Conservation (phyloP, 2,113 vertebrate genomes). For the Chamaea fasciata region DNA sequence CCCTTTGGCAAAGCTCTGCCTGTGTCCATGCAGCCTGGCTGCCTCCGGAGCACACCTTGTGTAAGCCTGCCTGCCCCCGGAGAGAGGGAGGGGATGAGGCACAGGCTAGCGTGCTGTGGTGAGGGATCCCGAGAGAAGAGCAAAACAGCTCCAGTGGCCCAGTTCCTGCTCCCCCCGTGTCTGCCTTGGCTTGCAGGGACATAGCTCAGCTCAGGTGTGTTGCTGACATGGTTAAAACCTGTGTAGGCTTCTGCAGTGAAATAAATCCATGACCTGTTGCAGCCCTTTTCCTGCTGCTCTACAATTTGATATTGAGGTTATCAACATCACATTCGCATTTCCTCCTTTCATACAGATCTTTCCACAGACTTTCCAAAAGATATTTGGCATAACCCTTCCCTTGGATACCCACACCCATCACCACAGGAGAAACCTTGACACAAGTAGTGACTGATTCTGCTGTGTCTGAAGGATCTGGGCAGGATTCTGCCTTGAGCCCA, state of each 20-base stretch:
- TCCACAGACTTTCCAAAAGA: neutral
- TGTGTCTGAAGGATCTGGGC: neutral
- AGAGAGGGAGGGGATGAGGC: neutral
- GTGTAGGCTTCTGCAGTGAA: neutral
- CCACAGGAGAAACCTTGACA: neutral
- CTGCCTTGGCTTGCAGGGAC: neutral
- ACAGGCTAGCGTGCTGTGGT: accelerated
- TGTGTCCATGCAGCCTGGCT: neutral
- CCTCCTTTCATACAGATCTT: neutral
- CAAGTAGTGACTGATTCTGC: neutral
- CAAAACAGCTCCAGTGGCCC: neutral
- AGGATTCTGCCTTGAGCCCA: neutral
- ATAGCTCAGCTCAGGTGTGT: neutral
- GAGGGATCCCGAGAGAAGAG: neutral
- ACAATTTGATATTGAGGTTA: neutral
- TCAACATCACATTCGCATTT: neutral
- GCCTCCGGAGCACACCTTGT: neutral
- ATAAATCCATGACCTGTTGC: neutral
- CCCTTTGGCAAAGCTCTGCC: neutral
- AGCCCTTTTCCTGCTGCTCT: neutral
- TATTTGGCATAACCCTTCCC: neutral
- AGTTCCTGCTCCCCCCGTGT: neutral
- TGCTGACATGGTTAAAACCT: neutral
- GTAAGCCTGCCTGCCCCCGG: neutral
- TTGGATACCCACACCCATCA: neutral